These are phyloP conservation scores for Noctua janthe DNA, from an alignment of 2,888 invertebrate genomes.

Conservation along the genomic window DNA sequence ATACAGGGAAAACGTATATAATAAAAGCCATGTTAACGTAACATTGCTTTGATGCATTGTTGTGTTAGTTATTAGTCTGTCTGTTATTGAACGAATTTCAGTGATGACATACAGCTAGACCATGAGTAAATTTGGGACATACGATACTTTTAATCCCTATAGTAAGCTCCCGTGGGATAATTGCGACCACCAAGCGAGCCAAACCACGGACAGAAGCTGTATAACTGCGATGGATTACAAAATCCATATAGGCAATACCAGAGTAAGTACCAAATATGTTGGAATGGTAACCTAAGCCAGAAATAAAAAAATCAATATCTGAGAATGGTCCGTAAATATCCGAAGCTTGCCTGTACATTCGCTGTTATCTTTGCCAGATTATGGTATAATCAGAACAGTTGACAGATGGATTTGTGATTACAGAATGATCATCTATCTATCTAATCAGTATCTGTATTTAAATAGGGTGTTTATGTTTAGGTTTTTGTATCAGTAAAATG, in stretches of 20 bases:
- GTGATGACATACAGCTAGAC: neutral
- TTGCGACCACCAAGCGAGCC: neutral
- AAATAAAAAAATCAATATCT: constrained; percentile 25
- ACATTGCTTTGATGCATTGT: neutral
- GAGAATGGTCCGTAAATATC: neutral
- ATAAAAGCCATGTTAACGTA: neutral
- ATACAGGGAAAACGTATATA: constrained; percentile 9
- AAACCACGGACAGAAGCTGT: neutral
- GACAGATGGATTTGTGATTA: constrained; percentile 3
- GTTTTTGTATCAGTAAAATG: neutral
- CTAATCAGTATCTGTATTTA: neutral
- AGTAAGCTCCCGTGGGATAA: neutral
- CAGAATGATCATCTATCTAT: neutral
- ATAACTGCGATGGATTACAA: neutral
- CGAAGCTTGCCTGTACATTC: neutral
- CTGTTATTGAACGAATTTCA: neutral
- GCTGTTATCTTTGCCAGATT: constrained; percentile 8
- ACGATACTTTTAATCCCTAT: neutral
- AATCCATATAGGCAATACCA: neutral
- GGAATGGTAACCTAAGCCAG: neutral
- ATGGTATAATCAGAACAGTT: constrained; percentile 10
- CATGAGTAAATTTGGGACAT: neutral
- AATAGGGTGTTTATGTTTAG: neutral
- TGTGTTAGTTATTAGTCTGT: neutral
- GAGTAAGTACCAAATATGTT: neutral